Base-by-base conservation (phyloP, 2,113 vertebrate genomes). In the Paralichthys olivaceus region DNA sequence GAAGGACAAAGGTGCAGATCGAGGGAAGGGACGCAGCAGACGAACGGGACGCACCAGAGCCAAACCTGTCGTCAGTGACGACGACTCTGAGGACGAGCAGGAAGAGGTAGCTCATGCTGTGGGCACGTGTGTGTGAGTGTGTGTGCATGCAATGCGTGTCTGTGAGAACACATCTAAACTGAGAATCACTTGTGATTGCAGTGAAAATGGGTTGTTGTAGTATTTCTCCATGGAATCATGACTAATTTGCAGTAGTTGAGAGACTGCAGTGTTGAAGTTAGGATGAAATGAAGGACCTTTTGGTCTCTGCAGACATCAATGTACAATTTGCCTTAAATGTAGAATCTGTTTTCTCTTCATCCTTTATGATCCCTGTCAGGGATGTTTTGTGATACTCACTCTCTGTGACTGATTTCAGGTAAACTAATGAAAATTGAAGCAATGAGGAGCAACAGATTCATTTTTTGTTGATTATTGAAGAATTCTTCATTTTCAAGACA, bases 11-110 rank as follows among this genome's bases (percentile, higher is more conserved):
- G 94, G 57, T 74, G 95, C 79, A 70, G 97, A 83, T 82, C 94
- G 75, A 54, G 96, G 86, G 85, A 98, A 95, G 87, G 94, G 90
- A 15, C 96, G 96, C 1, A 94, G 96, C 5, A 92, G 96, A 53
- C 93, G 97, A 26, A 92, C 91, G 0, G 96, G 96, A 56, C 95
- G 97, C 0, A 95, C 94, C 68, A 89, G 96, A 75, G 96, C 97
- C 81, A 98, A 97, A 83, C 96, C 97, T 0, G 96, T 98, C 0
- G 96, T 98, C 61, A 97, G 97, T n/a, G 97, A 98, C 0, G 97
- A 98, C 0, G 97, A 98, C 81, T 97, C 95, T 0, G 97, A 98
- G 32, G 97, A 98, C 29, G 96, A 98, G 73, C 96, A 95, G 84
- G 96, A 98, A 79, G 97, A 98, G 96, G 97, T 97, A 87, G 93